These are phyloP conservation scores for Leptinotarsa haldemani DNA, from an alignment of 2,888 invertebrate species.

Conservation along the genomic window DNA sequence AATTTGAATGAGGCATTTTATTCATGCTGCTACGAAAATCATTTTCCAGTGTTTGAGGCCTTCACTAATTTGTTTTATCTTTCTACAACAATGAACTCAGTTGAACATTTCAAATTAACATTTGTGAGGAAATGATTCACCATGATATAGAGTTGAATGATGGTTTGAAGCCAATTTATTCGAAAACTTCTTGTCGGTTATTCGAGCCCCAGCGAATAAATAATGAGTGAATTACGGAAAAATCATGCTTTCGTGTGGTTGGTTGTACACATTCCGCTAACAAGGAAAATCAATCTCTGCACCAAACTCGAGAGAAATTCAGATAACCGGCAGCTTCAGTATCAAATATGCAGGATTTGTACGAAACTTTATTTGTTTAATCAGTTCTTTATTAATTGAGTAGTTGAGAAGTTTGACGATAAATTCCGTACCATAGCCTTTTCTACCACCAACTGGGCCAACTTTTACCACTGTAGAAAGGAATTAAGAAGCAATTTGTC, in stretches of 20 bases:
- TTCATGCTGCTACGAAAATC: too few species aligned
- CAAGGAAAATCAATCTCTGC: constrained; percentile 5
- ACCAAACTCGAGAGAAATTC: not conserved
- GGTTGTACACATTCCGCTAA: not conserved
- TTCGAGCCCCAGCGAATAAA: not conserved
- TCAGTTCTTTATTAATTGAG: constrained; percentile 20
- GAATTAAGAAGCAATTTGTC: constrained; percentile 19
- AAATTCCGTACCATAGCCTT: constrained; percentile 11
- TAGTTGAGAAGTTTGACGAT: constrained; percentile 17
- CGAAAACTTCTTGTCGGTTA: not conserved
- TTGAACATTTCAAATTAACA: not conserved
- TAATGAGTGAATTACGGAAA: constrained; percentile 7
- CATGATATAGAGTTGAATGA: not conserved
- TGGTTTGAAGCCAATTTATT: not conserved
- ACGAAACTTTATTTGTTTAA: constrained; percentile 14
- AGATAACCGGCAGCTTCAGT: constrained; percentile 8
- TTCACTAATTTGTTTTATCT: too few species aligned
- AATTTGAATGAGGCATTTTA: too few species aligned
- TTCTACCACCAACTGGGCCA: not conserved
- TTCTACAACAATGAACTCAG: too few species aligned
- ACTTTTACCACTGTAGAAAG: constrained; percentile 8
- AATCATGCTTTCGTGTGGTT: not conserved
- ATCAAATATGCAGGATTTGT: constrained; percentile 18
- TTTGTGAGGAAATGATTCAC: not conserved
- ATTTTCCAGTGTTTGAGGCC: too few species aligned